A percentile compares a stretch with the other conserved stretches of the same genome.
These are phyloP conservation scores for Drosophila colorata DNA, from an alignment of 2,888 invertebrate genomes.

Conservation along the genomic window DNA sequence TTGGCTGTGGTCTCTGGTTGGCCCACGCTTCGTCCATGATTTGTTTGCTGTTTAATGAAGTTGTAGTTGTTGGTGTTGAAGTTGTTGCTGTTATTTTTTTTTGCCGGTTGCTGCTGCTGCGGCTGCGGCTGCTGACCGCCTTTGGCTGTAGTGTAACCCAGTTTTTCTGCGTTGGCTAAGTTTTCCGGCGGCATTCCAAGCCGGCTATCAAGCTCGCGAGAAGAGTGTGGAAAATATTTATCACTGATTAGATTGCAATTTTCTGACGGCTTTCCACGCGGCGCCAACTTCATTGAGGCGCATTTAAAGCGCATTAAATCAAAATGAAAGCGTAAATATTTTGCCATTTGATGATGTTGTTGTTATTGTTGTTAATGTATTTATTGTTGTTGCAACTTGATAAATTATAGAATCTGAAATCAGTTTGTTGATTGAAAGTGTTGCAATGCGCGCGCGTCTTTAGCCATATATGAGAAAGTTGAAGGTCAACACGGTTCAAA, in stretches of 20 bases:
- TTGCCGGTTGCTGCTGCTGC: slow-evolving; percentile 13
- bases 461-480: slow-evolving; percentile 48
- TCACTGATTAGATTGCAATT: slow-evolving; percentile 73
- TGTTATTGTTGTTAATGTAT: slow-evolving; percentile 1
- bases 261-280: slow-evolving; percentile 38
- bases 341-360: slow-evolving; percentile 7
- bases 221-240: slow-evolving; percentile 71
- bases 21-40: slow-evolving; percentile 50
- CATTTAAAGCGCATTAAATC: slow-evolving; percentile 77
- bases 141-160: slow-evolving; percentile 52
- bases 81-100: slow-evolving; percentile 4
- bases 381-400: slow-evolving; percentile 9
- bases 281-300: slow-evolving; percentile 44
- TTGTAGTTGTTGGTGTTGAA: slow-evolving; percentile 11
- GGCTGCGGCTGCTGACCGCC: slow-evolving; percentile 45
- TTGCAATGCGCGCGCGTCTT: slow-evolving; percentile 40
- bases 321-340: slow-evolving; percentile 80
- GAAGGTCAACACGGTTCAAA: slow-evolving; percentile 55
- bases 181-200: slow-evolving; percentile 55
- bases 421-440: slow-evolving; percentile 53
- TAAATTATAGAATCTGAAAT: slow-evolving; percentile 55
- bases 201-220: slow-evolving; percentile 12
- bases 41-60: slow-evolving; percentile 47
- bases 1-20: slow-evolving; percentile 11
- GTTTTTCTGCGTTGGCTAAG: slow-evolving; percentile 44